Evolutionary conservation across 2,113 vertebrate species (phyloP), one percentile per base, ranked within the genome.

Genomic region (Spea multiplicata): DNA sequence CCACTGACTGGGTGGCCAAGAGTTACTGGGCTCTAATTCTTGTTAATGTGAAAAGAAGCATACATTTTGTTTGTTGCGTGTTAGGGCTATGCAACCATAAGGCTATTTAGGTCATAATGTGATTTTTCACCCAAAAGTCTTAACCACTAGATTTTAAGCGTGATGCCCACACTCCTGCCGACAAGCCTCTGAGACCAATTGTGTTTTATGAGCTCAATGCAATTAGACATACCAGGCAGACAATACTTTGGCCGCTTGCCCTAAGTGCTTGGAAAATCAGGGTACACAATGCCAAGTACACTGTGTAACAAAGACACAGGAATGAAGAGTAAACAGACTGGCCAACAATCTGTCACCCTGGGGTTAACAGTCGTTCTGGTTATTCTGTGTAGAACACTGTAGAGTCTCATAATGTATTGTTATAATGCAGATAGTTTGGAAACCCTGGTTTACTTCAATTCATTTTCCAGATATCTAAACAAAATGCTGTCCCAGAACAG

Each of bases 291-390:
- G 85, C 84, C 82, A 84, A 83, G 81, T 84, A 75, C 81, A 87
- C 80, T 82, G 78, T 86, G 83, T 83, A 81, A 84, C 84, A 85
- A 85, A 88, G 82, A 82, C 75, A 67, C 50, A 66, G 84, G 84
- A 85, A 87, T 86, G 83, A 82, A 75, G 76, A 67, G 75, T 52
- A 61, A 16, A 59, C 67, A 16, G n/a, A 45, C 44, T 16, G 1
- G 85, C 86, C 86, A 88, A 83, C 75, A 71, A 87, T 74, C 75
- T 81, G 82, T 88, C 88, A 76, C 76, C n/a, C 61, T 81, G 66
- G 73, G 83, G 81, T 81, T 86, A 88, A 86, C 80, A 81, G 83
- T 86, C 80, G 69, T 71, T 73, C 59, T 69, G 52, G 78, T 81
- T 78, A 50, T 74, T 61, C 78, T 68, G 65, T 73, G 82, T 71